Base-by-base conservation (phyloP, 2,888 invertebrate genomes). In the Antheraea assamensis region DNA sequence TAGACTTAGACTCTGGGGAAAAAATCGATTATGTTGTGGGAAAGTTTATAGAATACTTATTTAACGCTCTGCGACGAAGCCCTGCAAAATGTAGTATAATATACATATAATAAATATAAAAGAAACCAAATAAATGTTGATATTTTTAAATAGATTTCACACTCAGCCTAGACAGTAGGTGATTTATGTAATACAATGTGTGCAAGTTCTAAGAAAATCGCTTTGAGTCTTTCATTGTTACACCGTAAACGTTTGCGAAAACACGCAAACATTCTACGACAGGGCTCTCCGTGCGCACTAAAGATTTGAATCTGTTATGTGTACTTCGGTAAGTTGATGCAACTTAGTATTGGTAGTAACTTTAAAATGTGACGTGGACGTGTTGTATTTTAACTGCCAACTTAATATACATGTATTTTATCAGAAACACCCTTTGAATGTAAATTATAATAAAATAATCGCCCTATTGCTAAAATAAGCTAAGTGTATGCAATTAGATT, bases 191-290 rank as follows among this genome's bases (percentile, higher is more conserved):
- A 49, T 52, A 21, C 52, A 19, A 52, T 21, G 52, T 24, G 8
- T 55, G 55, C 8, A 55, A 3, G 55, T 55, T 24, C n/a, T 58
- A 72, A n/a, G 66, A 64, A 31, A 64, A 49, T 72, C 7, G n/a
- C 27, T 31, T 30, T 49, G 24, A 21, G 49, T 10, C 49, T 68
- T 31, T 24, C 49, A 72, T 52, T 66, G 66, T 66, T 47, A 72
- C 31, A 72, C 52, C n/a, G 31, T 30, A 89, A 87, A 88, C 82
- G 83, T 84, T 90, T 89, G 89, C 88, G 90, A 92, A 91, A 92
- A 89, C 91, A 84, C 84, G 79, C 83, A 86, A 84, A 87, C 85
- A 83, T 87, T 88, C 87, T 85, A 85, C 88, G 90, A 90, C 88
- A 90, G 88, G 90, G 89, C 83, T 87, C 84, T 85, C 83, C 82